Evolutionary conservation across 2,113 vertebrate genomes (phyloP), one percentile per base, ranked within the genome.

Genomic region (Sterrhoptilus dennistouni): DNA sequence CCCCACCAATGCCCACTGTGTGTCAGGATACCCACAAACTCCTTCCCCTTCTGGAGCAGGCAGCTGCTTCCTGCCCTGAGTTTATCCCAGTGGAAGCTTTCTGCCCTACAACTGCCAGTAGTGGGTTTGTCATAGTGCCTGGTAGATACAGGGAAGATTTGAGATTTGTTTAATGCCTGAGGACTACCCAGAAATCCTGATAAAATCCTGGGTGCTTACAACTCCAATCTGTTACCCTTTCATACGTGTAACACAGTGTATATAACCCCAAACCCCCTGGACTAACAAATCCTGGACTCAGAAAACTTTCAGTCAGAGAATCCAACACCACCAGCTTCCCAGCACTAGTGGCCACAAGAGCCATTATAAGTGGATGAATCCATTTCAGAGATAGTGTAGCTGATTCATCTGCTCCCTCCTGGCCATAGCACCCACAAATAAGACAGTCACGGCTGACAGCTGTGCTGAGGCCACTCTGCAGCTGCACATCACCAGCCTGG

Each of bases 181-280:
- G 22, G 13, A 79, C 17, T 31, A 72, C 12, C 60, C 40, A 44
- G 33, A 78, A 54, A 89, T n/a, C 8, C 42, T 40, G 60, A 60
- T 19, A 59, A 74, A 82, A 78, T 29, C 52, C 75, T 0, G 4
- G 20, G 24, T 92, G 15, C 12, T 27, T 38, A 10, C 19, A 61
- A 11, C 33, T 79, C 36, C 25, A 19, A 17, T 40, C 12, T 33
- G 33, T 23, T 45, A 66, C 38, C 11, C 17, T 47, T 49, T 45
- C 21, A 12, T 2, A 12, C 1, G 1, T 40, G 25, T 45, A 21
- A 52, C 11, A 38, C 12, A 78, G 45, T 0, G 0, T 10, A 50
- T 5, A 40, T 5, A 69, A 36, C 9, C 31, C 1, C 21, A 45
- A 45, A 5, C 20, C 45, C 45, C 17, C 27, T 4, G 4, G 8